Conservation (phyloP, 2,113 vertebrate genomes). For the Turnix velox region DNA sequence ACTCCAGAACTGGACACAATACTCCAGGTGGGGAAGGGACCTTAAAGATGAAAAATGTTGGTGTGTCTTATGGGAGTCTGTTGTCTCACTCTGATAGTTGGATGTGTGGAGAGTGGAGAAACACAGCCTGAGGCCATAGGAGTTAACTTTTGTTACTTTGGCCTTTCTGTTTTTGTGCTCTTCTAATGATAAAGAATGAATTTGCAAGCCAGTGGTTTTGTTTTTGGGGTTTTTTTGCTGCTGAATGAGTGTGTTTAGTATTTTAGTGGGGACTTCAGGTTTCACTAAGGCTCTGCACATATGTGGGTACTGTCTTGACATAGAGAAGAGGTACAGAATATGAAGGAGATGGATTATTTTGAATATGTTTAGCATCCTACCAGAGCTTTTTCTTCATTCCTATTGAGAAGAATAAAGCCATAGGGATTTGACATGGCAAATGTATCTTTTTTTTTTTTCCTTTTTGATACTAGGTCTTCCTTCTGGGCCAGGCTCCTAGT, state of each 20-base stretch:
- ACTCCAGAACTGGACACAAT: no score
- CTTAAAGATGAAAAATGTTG: no score
- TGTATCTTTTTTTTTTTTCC: rapidly evolving
- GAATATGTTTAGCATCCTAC: background rate
- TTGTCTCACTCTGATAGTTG: background rate
- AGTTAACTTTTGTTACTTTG: background rate
- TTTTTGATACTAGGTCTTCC: background rate
- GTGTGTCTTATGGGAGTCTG: background rate
- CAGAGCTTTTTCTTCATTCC: background rate
- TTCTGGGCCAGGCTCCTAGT: background rate
- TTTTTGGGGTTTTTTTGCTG: background rate
- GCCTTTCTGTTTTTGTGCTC: background rate
- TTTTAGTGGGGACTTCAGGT: background rate
- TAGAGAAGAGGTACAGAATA: background rate
- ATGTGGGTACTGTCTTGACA: background rate
- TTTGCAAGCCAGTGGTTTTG: background rate
- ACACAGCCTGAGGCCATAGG: background rate
- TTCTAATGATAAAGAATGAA: background rate
- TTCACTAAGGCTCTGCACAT: background rate
- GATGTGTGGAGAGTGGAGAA: background rate
- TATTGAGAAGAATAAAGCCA: background rate
- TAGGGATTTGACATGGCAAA: background rate
- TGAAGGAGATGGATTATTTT: background rate
- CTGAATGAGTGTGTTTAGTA: background rate
- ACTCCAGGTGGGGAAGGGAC: no score